Percentiles rank a stretch among this genome's conserved stretches.
Conservation (phyloP, 2,797 vertebrate species). For the Helostoma temminkii region DNA sequence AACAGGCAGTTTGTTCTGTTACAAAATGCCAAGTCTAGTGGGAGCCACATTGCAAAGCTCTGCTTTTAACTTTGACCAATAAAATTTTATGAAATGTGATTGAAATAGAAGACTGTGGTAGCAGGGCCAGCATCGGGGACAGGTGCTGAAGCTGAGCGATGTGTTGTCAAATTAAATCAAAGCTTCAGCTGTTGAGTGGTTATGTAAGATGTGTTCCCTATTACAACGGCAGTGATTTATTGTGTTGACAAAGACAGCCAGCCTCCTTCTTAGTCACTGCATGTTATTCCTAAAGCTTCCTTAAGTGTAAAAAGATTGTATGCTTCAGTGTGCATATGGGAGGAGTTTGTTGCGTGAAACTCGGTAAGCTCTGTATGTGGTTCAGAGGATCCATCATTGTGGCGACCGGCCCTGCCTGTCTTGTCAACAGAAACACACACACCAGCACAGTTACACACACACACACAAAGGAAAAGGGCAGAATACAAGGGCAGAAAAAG, state of each 20-base stretch:
- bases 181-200: conserved; percentile 41
- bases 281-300: conserved; percentile 34
- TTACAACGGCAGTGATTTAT: conserved; percentile 55
- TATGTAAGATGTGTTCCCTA: conserved; percentile 49
- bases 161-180: conserved; percentile 19
- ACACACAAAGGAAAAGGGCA: conserved; percentile 20
- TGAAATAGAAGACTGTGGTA: conserved; percentile 43
- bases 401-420: conserved; percentile 58
- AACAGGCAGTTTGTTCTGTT: conserved; percentile 63
- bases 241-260: conserved; percentile 51
- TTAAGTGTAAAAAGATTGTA: conserved; percentile 21
- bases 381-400: conserved; percentile 65
- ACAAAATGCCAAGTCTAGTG: conserved; percentile 39
- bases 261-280: conserved; percentile 38
- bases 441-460: conserved; percentile 13
- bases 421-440: conserved; percentile 51
- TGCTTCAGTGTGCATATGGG: conserved; percentile 4
- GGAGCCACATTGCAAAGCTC: conserved; percentile 47
- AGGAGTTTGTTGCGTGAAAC: conserved; percentile 40
- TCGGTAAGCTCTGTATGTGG: conserved; percentile 52
- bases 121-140: conserved; percentile 33
- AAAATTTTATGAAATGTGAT: conserved; percentile 71
- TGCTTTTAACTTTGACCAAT: conserved; percentile 62
- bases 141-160: conserved; percentile 41
- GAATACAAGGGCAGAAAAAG: conserved; percentile 27